Conservation (phyloP, 2,888 invertebrate genomes). For the Apamea monoglypha region DNA sequence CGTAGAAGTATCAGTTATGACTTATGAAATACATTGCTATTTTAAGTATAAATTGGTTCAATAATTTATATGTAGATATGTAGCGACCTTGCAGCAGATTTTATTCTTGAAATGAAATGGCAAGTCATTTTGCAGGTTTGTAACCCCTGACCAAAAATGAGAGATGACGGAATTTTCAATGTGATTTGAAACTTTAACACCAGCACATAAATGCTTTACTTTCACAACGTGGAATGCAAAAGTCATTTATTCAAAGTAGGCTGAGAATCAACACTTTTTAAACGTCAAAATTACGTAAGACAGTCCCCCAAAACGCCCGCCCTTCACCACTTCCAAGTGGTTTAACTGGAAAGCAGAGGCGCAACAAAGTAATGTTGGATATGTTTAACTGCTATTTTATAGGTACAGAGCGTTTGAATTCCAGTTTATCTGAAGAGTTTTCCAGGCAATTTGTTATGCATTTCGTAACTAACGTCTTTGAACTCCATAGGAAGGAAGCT, state of each 20-base stretch:
- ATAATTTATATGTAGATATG: neutral
- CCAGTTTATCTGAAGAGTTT: neutral
- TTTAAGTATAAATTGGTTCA: conserved; percentile 18
- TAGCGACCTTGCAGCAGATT: conserved; percentile 14
- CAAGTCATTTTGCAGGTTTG: neutral
- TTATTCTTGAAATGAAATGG: neutral
- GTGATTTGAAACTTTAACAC: neutral
- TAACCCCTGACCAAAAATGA: neutral
- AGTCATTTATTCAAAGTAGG: neutral
- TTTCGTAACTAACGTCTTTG: conserved; percentile 10
- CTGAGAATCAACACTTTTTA: neutral
- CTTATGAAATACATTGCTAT: conserved; percentile 43
- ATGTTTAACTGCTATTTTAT: neutral
- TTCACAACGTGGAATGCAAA: neutral
- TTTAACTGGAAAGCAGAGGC: neutral
- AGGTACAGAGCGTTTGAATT: neutral
- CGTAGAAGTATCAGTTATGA: conserved; percentile 43
- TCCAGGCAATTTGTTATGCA: neutral
- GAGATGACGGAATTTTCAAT: neutral
- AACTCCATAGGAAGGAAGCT: conserved; percentile 32
- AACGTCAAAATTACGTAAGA: neutral
- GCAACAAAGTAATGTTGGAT: neutral
- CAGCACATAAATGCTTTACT: neutral
- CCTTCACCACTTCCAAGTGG: neutral
- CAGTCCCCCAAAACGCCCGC: neutral